Base-by-base conservation (phyloP, 1,140 invertebrate species). In the Drosophila biarmipes region DNA sequence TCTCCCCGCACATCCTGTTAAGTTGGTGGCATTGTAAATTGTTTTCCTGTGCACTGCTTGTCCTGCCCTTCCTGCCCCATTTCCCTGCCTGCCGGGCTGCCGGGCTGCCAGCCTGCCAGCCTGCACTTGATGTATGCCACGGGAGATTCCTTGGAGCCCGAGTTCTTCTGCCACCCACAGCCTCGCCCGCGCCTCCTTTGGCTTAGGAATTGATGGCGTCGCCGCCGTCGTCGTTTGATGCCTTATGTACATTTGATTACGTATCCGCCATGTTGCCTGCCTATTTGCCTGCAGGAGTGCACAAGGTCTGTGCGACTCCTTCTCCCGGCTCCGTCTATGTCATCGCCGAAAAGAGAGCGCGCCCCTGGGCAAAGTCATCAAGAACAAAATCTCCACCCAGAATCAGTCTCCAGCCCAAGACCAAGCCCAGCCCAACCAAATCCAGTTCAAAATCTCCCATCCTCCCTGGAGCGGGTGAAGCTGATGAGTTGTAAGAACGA, bases 11-110 rank as follows among this genome's bases (percentile, higher is more conserved):
- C 43, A 35, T 63, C 51, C 57, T 66, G 71, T 66, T 74, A 72
- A 81, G 69, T 86, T 81, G 67, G 71, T 77, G 79, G 84, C 74
- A 89, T 84, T 87, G 79, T 73, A 87, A 87, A 87, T 87, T 87
- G 84, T 87, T 87, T 87, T 89, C 71, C 78, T 82, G 54, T 72
- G 74, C 78, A 59, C 53, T 68, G 56, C 69, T 73, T 80, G 62
- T 67, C 78, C 56, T 75, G 53, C 72, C 71, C 57, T 66, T 68
- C 68, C 74, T 66, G 55, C 56, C 38, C 64, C 35, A 48, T 64
- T 80, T 73, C 62, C 72, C 37, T 31, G 73, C 37, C 49, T 52
- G 35, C 29, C 48, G 15, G n/a, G n/a, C n/a, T n/a, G n/a, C n/a
- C n/a, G n/a, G n/a, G n/a, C 37, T 31, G 73, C 37, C 49, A 45